Base-by-base conservation (phyloP, 2,888 invertebrate species). In the Stictocephala bisonia region DNA sequence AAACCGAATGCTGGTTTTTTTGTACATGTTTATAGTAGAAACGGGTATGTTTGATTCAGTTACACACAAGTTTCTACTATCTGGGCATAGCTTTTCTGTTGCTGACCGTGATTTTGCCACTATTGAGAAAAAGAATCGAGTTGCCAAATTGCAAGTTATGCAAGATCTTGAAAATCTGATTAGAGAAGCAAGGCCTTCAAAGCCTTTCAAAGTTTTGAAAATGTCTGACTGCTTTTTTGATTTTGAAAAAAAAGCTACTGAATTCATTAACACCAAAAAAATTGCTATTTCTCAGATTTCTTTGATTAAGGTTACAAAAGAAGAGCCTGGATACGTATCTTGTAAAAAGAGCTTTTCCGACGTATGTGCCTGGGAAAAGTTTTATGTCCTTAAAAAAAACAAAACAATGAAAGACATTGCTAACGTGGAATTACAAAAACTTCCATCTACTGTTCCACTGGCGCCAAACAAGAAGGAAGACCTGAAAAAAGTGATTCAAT, bases 1-100 rank as follows among this genome's bases (percentile, higher is more conserved):
- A 67, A 73, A 73, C 58, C 40, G 41, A 68, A 67, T 72, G 56
- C 11, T 72, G 27, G 31, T 73, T 48, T 73, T 73, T 69, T 20
- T 69, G n/a, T n/a, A n/a, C n/a, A n/a, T n/a, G n/a, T n/a, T 7
- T 31, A 9, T 60, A 60, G n/a, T n/a, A n/a, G 31, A 3, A 31
- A 1, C 35, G 20, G 60, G 35, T 3, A 31, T 60, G 1, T 60
- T 60, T n/a, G 11, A 29, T 1, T 4, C 9, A 9, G 20, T 29
- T 31, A 15, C 29, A 15, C 35, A 60, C 35, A 35, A 60, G 35
- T 29, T 60, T 60, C 20, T 60, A 31, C 1, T 60, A 11, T 4
- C 35, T 31, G 60, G 60, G 2, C 35, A 60, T 18, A 60, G 60
- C 15, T 60, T 31, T 15, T 60, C 60, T 7, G 29, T 15, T 9